Evolutionary conservation across 1,140 invertebrate species (phyloP), one percentile per base, ranked within the genome.

Genomic region (Drosophila lacteicornis): DNA sequence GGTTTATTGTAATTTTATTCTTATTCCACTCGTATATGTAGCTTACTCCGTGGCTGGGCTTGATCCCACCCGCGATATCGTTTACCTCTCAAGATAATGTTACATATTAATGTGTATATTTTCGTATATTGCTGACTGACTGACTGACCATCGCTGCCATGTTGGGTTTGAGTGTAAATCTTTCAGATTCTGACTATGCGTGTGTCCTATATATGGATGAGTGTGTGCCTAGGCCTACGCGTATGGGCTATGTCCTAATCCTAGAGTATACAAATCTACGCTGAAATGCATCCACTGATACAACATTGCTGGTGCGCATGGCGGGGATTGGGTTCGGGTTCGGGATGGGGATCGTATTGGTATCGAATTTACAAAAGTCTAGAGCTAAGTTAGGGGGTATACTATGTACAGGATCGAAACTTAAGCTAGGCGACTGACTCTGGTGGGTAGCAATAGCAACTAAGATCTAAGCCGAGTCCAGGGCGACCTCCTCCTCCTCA

Each of bases 101-200:
- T 66, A 56, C 11, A 56, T 19, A 4, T 66, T 87, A 78, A 68
- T 77, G 42, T 58, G 57, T 87, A 78, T 79, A 65, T 71, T 75
- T 71, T 66, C 65, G 49, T 77, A 68, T 85, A 85, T 85, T 82
- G 75, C 67, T 88, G 85, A 88, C 82, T 88, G 36, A 56, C 19
- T 40, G 53, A 56, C 51, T 33, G 33, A 38, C 13, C 33, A 74
- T 63, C 22, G 45, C 45, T 80, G 75, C 78, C 68, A 76, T 65
- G 53, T 65, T 69, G 25, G 53, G 45, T 65, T 9, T 57, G 49
- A 69, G 66, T 79, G 68, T 83, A 88, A 85, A 91, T 91, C 85
- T 90, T 91, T 76, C 50, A 90, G 85, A 90, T 86, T 91, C 79
- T 77, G 68, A 70, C 82, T 90, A 81, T 79, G 61, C 50, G 61